Evolutionary conservation across 2,888 invertebrate species (phyloP), one percentile per base, ranked within the genome.

Genomic region (Boloria selene): DNA sequence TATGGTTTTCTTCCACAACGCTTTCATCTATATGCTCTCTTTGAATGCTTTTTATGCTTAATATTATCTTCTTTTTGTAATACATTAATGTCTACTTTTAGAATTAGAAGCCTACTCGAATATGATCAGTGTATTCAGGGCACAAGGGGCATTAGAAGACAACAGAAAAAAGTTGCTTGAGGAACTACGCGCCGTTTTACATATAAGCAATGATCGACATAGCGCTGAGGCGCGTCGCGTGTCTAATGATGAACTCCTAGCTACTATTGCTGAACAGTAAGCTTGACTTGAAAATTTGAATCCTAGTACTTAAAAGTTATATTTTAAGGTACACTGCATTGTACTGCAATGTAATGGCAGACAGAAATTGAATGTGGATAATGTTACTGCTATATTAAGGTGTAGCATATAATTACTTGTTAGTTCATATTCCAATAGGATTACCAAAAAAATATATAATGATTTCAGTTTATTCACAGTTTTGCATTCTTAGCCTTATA

Each of bases 61-160:
- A 67, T 70, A 67, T 68, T 73, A 70, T 55, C 50, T 69, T 68
- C 73, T 59, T 76, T 73, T 75, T 73, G 68, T 65, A 75, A 69
- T 67, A 69, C 68, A 71, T 72, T 75, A 79, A 81, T 76, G 73
- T 83, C 83, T 87, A 80, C 80, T 93, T 93, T 65, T 85, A 97
- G 97, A 98, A 94, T 91, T 98, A 85, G 97, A 98, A 92, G 97
- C 98, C 74, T 98, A 98, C 93, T 95, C 97, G 79, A 95, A 95
- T 86, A 94, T 98, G 86, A 95, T 98, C 68, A 96, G 96, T 82
- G 98, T 97, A 77, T 95, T 98, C 84, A 94, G 98, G 89, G 98
- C 98, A 78, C 98, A 98, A 93, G 98, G 98, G 74, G 94, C 96
- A 80, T 94, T 98, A 69, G 96, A 95, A 83, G 95, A 95, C 79